These are phyloP conservation scores for Trypoxylon attenuatum DNA, from an alignment of 2,888 invertebrate genomes.

Conservation along the genomic window DNA sequence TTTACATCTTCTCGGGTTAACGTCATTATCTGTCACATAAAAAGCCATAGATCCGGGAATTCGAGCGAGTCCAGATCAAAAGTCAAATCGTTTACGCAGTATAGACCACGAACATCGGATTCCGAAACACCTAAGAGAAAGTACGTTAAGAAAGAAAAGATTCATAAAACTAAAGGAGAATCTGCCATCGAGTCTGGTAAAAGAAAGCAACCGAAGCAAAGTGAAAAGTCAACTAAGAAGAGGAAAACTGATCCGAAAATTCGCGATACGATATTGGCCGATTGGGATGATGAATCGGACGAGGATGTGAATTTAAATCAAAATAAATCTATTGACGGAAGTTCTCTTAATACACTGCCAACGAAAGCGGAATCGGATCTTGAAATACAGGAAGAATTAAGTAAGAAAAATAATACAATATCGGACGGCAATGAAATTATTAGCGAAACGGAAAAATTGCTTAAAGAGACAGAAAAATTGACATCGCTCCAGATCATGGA, in stretches of 20 bases:
- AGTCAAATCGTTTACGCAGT: constrained; percentile 55
- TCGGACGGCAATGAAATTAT: constrained; percentile 61
- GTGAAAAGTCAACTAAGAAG: constrained; percentile 72
- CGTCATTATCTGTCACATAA: constrained; percentile 84
- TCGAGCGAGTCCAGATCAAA: constrained; percentile 57
- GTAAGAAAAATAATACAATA: constrained; percentile 21
- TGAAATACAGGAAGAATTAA: constrained; percentile 26
- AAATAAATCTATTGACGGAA: constrained; percentile 50
- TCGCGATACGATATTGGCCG: constrained; percentile 82
- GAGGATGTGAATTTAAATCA: constrained; percentile 62
- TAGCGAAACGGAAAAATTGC: constrained; percentile 63
- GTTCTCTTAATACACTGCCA: constrained; percentile 18
- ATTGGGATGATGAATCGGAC: constrained; percentile 84
- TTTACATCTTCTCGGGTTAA: constrained; percentile 83
- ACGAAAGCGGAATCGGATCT: constrained; percentile 13
- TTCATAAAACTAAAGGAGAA: constrained; percentile 62
- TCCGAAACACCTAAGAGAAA: constrained; percentile 71
- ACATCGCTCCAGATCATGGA: constrained; percentile 47
- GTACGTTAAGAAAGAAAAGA: constrained; percentile 73
- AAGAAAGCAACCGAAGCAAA: constrained; percentile 64
- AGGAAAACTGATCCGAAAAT: constrained; percentile 80
- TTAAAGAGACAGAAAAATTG: constrained; percentile 67
- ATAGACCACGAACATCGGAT: constrained; percentile 47
- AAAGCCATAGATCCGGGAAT: constrained; percentile 79
- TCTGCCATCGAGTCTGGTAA: constrained; percentile 68